These are phyloP conservation scores for Danaus plexippus DNA, from an alignment of 1,140 invertebrate genomes.

Conservation along the genomic window DNA sequence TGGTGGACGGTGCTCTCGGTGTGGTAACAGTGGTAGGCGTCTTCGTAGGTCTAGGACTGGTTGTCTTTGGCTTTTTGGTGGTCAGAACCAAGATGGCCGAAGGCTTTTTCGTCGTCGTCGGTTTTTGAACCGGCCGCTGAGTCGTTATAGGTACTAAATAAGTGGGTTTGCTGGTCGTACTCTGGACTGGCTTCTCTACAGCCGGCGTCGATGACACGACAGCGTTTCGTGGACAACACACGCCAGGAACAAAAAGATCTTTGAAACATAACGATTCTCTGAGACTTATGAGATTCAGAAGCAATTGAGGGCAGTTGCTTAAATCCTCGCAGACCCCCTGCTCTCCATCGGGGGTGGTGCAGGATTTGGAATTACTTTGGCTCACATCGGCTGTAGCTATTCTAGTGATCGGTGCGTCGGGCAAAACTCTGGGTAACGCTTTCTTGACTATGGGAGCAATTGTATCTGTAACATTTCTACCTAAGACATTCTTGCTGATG, in stretches of 20 bases:
- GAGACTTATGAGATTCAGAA: constrained; percentile 86
- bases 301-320: constrained; percentile 88
- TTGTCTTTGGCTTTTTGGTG: constrained; percentile 52
- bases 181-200: constrained; percentile 43
- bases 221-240: constrained; percentile 84
- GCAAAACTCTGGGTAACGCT: constrained; percentile 72
- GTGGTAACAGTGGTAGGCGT: constrained; percentile 35
- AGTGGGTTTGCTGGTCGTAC: constrained; percentile 61
- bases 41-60: constrained; percentile 45
- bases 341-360: constrained; percentile 85
- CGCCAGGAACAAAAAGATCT: constrained; percentile 90
- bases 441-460: constrained; percentile 82
- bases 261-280: constrained; percentile 93
- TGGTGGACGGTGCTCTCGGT: constrained; percentile 29
- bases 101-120: constrained; percentile 56
- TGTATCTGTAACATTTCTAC: constrained; percentile 84
- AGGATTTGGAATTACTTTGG: constrained; percentile 62
- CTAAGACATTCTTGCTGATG: constrained; percentile 85
- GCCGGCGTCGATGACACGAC: constrained; percentile 47
- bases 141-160: constrained; percentile 69
- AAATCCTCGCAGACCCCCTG: constrained; percentile 90
- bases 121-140: constrained; percentile 38
- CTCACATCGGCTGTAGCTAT: constrained; percentile 47
- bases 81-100: constrained; percentile 59
- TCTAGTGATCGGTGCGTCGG: constrained; percentile 53